Percentiles rank a stretch among this genome's conserved stretches.
Evolutionary conservation across 2,888 invertebrate genomes (phyloP).

Genomic region (Eupithecia subumbrata): DNA sequence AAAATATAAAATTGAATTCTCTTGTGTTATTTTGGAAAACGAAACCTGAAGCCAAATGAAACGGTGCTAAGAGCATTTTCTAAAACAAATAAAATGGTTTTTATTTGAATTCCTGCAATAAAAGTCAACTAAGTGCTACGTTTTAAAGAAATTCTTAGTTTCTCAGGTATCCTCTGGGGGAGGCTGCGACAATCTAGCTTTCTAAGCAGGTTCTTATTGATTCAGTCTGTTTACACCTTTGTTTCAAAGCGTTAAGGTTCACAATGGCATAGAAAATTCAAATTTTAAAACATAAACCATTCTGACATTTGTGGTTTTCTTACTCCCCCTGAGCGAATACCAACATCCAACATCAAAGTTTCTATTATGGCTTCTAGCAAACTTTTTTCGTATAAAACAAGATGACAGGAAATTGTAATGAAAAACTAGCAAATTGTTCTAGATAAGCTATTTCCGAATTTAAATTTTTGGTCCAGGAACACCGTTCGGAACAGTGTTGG

Average conservation of each 20-base stretch:
- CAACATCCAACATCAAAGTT: slow-evolving; percentile 33
- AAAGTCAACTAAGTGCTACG: slow-evolving; percentile 11
- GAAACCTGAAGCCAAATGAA: not conserved
- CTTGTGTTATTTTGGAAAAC: not conserved
- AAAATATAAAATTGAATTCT: not conserved
- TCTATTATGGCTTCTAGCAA: slow-evolving; percentile 30
- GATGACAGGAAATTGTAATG: not conserved
- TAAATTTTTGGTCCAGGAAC: not conserved
- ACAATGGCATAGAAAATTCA: slow-evolving; percentile 7
- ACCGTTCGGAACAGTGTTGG: not conserved
- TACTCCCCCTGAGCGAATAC: slow-evolving; percentile 21
- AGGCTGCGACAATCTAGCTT: slow-evolving; percentile 27
- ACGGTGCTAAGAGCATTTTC: not conserved
- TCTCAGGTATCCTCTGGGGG: slow-evolving; percentile 21
- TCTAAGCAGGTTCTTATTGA: slow-evolving; percentile 18
- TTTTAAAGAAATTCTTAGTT: slow-evolving; percentile 31
- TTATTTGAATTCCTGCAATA: slow-evolving; percentile 11
- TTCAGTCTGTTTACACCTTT: slow-evolving; percentile 9
- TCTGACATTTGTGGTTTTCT: slow-evolving; percentile 37
- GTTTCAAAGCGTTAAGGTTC: slow-evolving; percentile 8
- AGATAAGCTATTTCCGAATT: not conserved
- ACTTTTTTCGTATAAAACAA: not conserved
- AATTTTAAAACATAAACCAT: slow-evolving; percentile 35
- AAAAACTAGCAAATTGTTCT: not conserved
- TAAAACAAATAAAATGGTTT: not conserved